Base-by-base conservation (phyloP, 1,140 invertebrate species). In the Tenebrio molitor region DNA sequence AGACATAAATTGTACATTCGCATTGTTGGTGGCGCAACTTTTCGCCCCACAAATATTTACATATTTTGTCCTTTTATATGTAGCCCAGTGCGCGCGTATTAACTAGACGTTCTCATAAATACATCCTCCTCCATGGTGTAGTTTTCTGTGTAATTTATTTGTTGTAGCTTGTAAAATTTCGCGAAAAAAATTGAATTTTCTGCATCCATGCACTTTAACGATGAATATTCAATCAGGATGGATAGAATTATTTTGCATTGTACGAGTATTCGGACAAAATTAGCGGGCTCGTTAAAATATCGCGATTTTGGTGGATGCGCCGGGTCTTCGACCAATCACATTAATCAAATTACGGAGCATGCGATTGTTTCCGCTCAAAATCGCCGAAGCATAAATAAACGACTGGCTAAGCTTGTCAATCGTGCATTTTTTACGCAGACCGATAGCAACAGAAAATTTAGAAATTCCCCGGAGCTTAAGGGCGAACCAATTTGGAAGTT, bases 21-120 rank as follows among this genome's bases (percentile, higher is more conserved):
- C 4, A 39, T 29, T 29, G 25, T 4, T 29, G 25, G 25, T 29
- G 25, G 25, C 8, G 25, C n/a, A 33, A 33, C 29, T 33, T 33
- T 33, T 33, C 10, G 29, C 29, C 4, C 4, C 12, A 39, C 4
- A 39, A 25, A 29, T 33, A 58, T 58, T 58, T 58, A 58, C 42
- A 46, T 58, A 58, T 58, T 58, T 58, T 58, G 23, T n/a, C 23
- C 50, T 34, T 58, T 58, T 58, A 53, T 53, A 8, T 19, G 6
- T 10, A 8, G 8, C 8, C 8, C 25, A 8, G 25, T 29, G 25
- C 25, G 25, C 8, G 3, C 25, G 25, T 8, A 29, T 29, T 29
- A 29, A 3, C 46, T 29, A 19, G 2, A 7, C 29, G 50, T 15
- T 29, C 23, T 58, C 21, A 50, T 33, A 14, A 14, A 58, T 29